phyloP scores from a whole-genome alignment of 2,797 vertebrate genomes.

The Mus minutoides region DNA sequence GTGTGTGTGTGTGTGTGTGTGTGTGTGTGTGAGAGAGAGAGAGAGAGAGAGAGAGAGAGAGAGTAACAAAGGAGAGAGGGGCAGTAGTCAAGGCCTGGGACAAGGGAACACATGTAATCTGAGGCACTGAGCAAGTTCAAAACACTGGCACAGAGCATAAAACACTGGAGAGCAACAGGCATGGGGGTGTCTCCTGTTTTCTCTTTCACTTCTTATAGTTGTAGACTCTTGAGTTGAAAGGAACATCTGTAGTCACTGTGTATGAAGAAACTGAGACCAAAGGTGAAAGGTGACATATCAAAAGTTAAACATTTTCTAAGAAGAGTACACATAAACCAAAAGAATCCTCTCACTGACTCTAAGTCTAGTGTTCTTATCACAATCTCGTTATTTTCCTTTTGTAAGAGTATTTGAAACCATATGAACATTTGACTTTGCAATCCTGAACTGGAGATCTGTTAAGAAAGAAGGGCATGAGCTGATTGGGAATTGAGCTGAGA shows the following conservation, averaged over 20 bases:
- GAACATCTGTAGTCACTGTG: neutral
- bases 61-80: neutral
- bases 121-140: neutral
- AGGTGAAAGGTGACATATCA: neutral
- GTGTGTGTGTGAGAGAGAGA: neutral
- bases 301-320: conserved; percentile 13
- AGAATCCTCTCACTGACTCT: neutral
- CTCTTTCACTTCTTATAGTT: neutral
- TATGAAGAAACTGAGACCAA: conserved; percentile 5
- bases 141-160: neutral
- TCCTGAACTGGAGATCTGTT: conserved; percentile 6
- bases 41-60: neutral
- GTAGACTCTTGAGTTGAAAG: neutral
- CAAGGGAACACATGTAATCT: neutral
- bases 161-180: neutral
- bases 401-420: conserved; percentile 38
- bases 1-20: no score
- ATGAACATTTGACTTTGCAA: neutral
- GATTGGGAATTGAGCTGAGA: conserved; percentile 24
- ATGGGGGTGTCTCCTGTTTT: neutral
- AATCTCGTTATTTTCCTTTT: conserved; percentile 3
- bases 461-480: neutral
- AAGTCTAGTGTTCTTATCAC: neutral
- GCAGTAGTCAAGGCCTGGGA: neutral
- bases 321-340: neutral